phyloP scores from a whole-genome alignment of 1,140 invertebrate species.

The Armadillidium nasatum region DNA sequence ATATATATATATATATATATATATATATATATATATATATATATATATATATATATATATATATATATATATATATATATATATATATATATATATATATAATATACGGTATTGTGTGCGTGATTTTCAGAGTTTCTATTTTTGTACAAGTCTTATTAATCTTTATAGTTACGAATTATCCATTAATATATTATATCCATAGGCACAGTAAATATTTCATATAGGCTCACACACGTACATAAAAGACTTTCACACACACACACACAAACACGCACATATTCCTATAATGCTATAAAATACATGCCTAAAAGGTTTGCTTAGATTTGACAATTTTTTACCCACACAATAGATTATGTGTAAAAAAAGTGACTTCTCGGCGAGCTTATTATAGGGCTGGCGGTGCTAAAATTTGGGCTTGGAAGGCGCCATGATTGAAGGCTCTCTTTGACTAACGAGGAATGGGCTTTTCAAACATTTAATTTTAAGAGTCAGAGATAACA shows the following conservation, averaged over 20 bases:
- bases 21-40: background rate
- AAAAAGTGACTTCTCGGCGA: background rate
- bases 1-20: background rate
- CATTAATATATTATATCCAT: too few species aligned
- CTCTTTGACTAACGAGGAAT: background rate
- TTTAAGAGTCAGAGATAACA: background rate
- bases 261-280: too few species aligned
- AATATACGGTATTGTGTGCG: too few species aligned
- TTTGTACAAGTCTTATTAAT: too few species aligned
- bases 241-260: too few species aligned
- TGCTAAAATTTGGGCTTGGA: conserved; percentile 4
- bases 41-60: background rate
- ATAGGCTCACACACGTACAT: too few species aligned
- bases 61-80: conserved; percentile 6
- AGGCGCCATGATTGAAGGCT: conserved; percentile 3
- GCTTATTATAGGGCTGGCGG: background rate
- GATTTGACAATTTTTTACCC: background rate
- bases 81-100: too few species aligned
- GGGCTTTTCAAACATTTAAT: background rate
- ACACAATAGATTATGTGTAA: background rate
- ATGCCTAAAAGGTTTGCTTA: background rate
- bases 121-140: too few species aligned
- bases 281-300: background rate
- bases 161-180: background rate
- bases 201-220: too few species aligned